A percentile compares a stretch with the other conserved stretches of the same genome.
These are phyloP conservation scores for Orthosia gothica DNA, from an alignment of 2,888 invertebrate species.

Conservation along the genomic window DNA sequence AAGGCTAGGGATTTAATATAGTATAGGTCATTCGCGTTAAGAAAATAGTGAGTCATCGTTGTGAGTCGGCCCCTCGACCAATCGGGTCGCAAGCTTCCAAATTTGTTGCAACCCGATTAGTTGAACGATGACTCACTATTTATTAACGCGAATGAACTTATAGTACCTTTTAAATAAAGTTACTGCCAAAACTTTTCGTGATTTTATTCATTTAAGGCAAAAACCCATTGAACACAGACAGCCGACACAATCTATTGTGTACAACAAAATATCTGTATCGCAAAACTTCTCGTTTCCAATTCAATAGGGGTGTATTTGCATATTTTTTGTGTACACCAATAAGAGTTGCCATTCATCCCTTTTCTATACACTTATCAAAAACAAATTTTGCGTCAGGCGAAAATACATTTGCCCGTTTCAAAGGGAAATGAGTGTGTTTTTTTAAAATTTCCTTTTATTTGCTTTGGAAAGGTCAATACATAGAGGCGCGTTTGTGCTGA, in stretches of 20 bases:
- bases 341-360: conserved; percentile 58
- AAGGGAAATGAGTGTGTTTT: conserved; percentile 44
- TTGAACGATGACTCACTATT: too few relatives aligned
- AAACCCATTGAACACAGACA: conserved; percentile 29
- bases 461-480: conserved; percentile 69
- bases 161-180: conserved; percentile 14
- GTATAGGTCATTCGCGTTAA: too few relatives aligned
- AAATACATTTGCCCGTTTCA: conserved; percentile 49
- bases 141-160: too few relatives aligned
- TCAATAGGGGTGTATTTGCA: conserved; percentile 61
- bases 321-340: conserved; percentile 51
- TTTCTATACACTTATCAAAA: conserved; percentile 63
- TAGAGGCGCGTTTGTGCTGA: conserved; percentile 42
- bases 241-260: conserved; percentile 55
- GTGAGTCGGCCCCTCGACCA: too few relatives aligned
- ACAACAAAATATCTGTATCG: conserved; percentile 66
- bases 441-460: conserved; percentile 39
- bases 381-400: conserved; percentile 55
- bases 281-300: conserved; percentile 61
- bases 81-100: too few relatives aligned
- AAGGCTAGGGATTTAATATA: neutral
- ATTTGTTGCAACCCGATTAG: too few relatives aligned
- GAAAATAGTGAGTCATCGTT: too few relatives aligned
- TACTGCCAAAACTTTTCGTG: conserved; percentile 9
- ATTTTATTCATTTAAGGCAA: conserved; percentile 33